Conservation (phyloP, 1,140 invertebrate species). For the Drosophila trapezifrons region DNA sequence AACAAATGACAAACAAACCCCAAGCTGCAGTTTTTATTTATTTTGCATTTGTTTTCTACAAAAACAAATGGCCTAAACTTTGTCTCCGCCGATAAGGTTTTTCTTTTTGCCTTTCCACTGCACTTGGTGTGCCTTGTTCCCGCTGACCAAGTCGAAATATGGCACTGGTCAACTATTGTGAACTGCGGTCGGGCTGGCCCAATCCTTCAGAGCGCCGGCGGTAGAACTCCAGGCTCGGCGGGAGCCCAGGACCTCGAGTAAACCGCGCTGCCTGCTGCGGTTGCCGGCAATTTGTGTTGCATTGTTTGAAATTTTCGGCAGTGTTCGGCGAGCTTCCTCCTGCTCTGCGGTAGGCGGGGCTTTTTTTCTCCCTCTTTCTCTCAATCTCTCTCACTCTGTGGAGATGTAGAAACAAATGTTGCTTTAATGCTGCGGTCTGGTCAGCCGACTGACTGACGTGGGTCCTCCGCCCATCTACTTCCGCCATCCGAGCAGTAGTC, state of each 20-base stretch:
- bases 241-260: slow-evolving; percentile 23
- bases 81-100: slow-evolving; percentile 23
- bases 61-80: slow-evolving; percentile 35
- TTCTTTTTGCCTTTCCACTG: slow-evolving; percentile 3
- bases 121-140: slow-evolving; percentile 17
- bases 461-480: slow-evolving; percentile 42
- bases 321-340: slow-evolving; percentile 26
- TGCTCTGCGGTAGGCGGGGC: slow-evolving; percentile 14
- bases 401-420: slow-evolving; percentile 74
- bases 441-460: slow-evolving; percentile 30
- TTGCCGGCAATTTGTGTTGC: slow-evolving; percentile 77
- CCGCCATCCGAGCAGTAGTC: slow-evolving; percentile 38
- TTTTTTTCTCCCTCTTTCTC: slow-evolving; percentile 12
- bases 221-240: slow-evolving; percentile 4
- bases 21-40: slow-evolving; percentile 1
- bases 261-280: slow-evolving; percentile 71
- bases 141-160: slow-evolving; percentile 77
- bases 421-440: slow-evolving; percentile 77
- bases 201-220: not conserved
- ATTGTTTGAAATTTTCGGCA: slow-evolving; percentile 68
- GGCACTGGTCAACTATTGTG: slow-evolving; percentile 74
- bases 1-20: slow-evolving; percentile 43
- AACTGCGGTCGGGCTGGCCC: slow-evolving; percentile 50
- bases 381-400: slow-evolving; percentile 5
- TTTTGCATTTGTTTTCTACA: not conserved